Base-by-base conservation (phyloP, 1,140 invertebrate species). In the Rhopalosiphum maidis region DNA sequence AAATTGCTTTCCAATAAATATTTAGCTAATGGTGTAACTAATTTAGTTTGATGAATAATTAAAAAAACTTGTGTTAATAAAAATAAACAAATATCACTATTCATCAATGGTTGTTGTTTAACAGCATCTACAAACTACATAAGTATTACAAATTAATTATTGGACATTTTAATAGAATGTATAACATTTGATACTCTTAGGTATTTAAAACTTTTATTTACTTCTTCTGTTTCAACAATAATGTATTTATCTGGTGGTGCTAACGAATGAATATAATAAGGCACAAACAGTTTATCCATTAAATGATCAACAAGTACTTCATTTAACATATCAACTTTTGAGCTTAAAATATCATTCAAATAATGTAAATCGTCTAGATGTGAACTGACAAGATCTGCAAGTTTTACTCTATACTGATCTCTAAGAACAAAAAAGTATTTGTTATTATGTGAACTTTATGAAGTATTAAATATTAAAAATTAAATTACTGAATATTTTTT, bases 321-420 rank as follows among this genome's bases (percentile, higher is more conserved):
- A 95, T 99, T 99, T 87, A 99, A 96, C 94, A 98, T 97, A 60
- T 97, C 97, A 94, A 99, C 99, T 95, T 98, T 97, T 37, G 99
- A 96, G 95, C 97, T 97, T 37, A 99, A 96, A 95, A 99, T 99
- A 94, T 99, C 99, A 95, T 99, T 99, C 43, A 99, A 96, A 95
- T 99, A 99, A 96, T 99, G 99, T 25, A 99, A 96, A 95, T 99
- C 98, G 95, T 99, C 99, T 83, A 99, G 96, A 95, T 99, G 99
- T 96, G 99, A 99, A 0, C 99, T 99, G 7, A 99, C 99, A 89
- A 99, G 96, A 95, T 99, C 99, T 30, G 98, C 97, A 77, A 99
- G 96, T 95, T 94, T 94, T 22, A 89, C 83, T 90, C 89, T 68
- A 41, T 93, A 88, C 37, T 92, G 83, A 90, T 93, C 82, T 46